Evolutionary conservation across 2,888 invertebrate species (phyloP).

Genomic region (Spilosoma lubricipeda): DNA sequence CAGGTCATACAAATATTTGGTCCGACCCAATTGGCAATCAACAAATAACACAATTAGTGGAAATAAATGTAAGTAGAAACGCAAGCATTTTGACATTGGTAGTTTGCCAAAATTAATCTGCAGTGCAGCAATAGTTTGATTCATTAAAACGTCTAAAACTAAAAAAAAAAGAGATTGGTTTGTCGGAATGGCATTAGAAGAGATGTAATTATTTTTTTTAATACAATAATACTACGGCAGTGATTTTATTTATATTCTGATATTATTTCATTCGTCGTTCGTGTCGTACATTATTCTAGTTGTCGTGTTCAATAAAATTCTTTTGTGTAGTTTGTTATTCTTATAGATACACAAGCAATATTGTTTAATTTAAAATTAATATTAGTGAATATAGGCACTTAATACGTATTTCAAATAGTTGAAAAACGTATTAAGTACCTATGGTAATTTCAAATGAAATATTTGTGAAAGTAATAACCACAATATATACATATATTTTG

Average conservation of each 20-base stretch:
- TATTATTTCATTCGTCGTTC: too few species aligned
- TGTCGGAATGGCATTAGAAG: neutral
- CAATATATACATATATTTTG: too few species aligned
- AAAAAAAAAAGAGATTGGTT: neutral
- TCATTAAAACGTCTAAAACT: neutral
- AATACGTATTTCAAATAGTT: too few species aligned
- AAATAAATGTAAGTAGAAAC: neutral
- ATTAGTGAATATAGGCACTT: too few species aligned
- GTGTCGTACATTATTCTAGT: too few species aligned
- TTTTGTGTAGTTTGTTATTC: neutral
- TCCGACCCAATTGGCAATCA: too few species aligned
- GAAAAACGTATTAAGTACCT: too few species aligned
- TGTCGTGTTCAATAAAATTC: neutral
- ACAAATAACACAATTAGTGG: neutral
- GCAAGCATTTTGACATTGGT: neutral
- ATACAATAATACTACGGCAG: neutral
- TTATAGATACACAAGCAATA: too few species aligned
- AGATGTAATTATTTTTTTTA: neutral
- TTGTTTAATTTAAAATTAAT: too few species aligned
- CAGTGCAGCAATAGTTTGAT: neutral
- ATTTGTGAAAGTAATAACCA: too few species aligned
- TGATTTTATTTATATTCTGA: neutral
- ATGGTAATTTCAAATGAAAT: too few species aligned
- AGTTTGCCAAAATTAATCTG: slow-evolving; percentile 1
- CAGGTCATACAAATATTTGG: too few species aligned